Conservation (phyloP, 1,140 invertebrate species). For the Hermetia illucens region DNA sequence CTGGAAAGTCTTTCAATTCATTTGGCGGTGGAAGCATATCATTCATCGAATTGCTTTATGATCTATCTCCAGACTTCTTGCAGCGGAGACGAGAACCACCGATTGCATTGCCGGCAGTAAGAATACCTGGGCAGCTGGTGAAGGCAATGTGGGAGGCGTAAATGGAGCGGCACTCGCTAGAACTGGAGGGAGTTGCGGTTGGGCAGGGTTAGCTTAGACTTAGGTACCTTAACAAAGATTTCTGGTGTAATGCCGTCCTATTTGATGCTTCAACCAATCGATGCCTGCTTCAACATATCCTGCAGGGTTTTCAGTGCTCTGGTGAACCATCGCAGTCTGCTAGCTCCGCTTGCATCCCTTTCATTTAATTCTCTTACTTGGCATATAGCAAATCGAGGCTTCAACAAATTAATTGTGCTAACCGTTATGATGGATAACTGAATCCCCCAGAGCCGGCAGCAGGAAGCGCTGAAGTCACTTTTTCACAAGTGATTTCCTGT, state of each 20-base stretch:
- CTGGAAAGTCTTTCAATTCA: slow-evolving; percentile 21
- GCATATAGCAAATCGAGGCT: slow-evolving; percentile 67
- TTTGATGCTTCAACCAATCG: slow-evolving; percentile 49
- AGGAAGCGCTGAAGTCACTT: slow-evolving; percentile 20
- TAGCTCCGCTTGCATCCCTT: slow-evolving; percentile 52
- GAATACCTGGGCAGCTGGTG: slow-evolving; percentile 4
- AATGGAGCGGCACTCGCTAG: slow-evolving; percentile 11
- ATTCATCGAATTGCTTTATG: slow-evolving; percentile 81
- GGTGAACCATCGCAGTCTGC: slow-evolving; percentile 54
- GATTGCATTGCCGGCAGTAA: too few relatives aligned
- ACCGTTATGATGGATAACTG: slow-evolving; percentile 26
- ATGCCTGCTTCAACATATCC: slow-evolving; percentile 53
- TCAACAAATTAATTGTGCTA: slow-evolving; percentile 41
- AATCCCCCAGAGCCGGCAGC: slow-evolving; percentile 18
- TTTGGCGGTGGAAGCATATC: slow-evolving; percentile 66
- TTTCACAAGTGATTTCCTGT: slow-evolving; percentile 39
- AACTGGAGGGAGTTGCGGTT: too few relatives aligned
- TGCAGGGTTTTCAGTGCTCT: slow-evolving; percentile 70
- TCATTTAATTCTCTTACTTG: slow-evolving; percentile 59
- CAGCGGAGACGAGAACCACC: too few relatives aligned
- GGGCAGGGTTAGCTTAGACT: slow-evolving; percentile 1
- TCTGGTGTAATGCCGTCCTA: slow-evolving; percentile 68
- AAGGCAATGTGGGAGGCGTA: slow-evolving; percentile 6
- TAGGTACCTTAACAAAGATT: slow-evolving; percentile 33
- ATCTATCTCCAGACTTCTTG: slow-evolving; percentile 67